Base-by-base conservation (phyloP, 2,888 invertebrate species). In the Spodoptera littoralis region DNA sequence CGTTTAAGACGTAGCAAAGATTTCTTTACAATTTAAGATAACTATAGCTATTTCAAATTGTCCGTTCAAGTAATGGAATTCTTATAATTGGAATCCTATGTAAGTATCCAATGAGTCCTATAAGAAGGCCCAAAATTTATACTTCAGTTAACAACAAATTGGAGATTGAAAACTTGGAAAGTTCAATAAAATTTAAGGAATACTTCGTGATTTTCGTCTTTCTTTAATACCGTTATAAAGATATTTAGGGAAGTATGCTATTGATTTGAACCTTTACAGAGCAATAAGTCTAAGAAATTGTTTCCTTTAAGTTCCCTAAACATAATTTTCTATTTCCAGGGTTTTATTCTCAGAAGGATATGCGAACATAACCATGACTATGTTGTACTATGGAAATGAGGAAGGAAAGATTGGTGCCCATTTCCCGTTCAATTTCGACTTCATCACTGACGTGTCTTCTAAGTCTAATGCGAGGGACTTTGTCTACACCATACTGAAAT, bases 371-470 rank as follows among this genome's bases (percentile, higher is more conserved):
- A 84, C 88, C 1, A 89, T 92, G 78, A 95, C 95, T 0, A 96
- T 96, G 95, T 82, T 95, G 66, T 97, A 96, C 86, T 97, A 96
- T 80, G 96, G 96, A 1, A 92, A 92, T 76, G 94, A 90, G 70
- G 60, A 84, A 1, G 85, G 84, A 65, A 83, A 83, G 0, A 59
- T 80, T 4, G 96, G 96, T 0, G 93, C 96, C 0, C 95, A 96
- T 70, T 95, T 96, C 61, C 96, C 96, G 0, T 96, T 96, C 83
- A 97, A 97, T 85, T 96, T 96, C 64, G 94, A 96, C 76, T 92
- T 97, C 69, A 91, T 96, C 64, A 92, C 91, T 0, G 91, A 93
- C 11, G 79, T 96, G 0, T 92, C 92, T 0, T 82, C 85, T 0
- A 76, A 86, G 2, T 95, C 95, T 2, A 93, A 81, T 11, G 95